Base-by-base conservation (phyloP, 1,140 invertebrate genomes). In the Drosophila ercepeae region DNA sequence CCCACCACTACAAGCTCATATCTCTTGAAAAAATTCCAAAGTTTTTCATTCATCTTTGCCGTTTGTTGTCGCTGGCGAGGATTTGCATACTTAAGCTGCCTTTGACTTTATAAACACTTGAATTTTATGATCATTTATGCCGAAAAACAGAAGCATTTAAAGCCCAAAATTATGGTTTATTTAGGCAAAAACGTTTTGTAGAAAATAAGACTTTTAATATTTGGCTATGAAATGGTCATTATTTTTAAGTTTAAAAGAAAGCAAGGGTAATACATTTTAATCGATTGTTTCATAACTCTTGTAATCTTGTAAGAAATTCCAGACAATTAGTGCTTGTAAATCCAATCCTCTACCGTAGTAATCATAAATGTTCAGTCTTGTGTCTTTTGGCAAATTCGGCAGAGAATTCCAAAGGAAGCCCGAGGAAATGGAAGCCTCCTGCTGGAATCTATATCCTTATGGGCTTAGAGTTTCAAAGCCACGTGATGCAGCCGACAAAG, bases 1-100 rank as follows among this genome's bases (percentile, higher is more conserved):
- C 1, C 29, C 11, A 2, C 14, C 13, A 14, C 25, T n/a, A 4
- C 16, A 11, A 19, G 7, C 25, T 27, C 46, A 50, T 75, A 79
- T 64, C 59, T 27, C 41, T 25, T 41, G 65, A 57, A 78, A 64
- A 78, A 59, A 49, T 64, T 45, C 58, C 64, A 78, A 84, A 86
- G 72, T 81, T 86, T 81, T 81, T 72, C 77, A 81, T 88, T 86
- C 81, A 86, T 86, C 81, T 86, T 88, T 81, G 58, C 82, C 77
- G 76, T 61, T 76, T 84, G 44, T 69, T 79, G 58, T 71, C 60
- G 29, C 46, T 45, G 46, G 13, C 13, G 19, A 45, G 72, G 81
- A 86, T 86, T 86, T 86, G 77, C 81, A 86, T 86, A 81, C 48
- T 61, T 73, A 55, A 86, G 50, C 74, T 52, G 42, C 45, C 27